Percentiles rank a stretch among this genome's conserved stretches.
Conservation (phyloP, 53 echinoderm and acorn worm species). For the Stichopus horrens region DNA sequence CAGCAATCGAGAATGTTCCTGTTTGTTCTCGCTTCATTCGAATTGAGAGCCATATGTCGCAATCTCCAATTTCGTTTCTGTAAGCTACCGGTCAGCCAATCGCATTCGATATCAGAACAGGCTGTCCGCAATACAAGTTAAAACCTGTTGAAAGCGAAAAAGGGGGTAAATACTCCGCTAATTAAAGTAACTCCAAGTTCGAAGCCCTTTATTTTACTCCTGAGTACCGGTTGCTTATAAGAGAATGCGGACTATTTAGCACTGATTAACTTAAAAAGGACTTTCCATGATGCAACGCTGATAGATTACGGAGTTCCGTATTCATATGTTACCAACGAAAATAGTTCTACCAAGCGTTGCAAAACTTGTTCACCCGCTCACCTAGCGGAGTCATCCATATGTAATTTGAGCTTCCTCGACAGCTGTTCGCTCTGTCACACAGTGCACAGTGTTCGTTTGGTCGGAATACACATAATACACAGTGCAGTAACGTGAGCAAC, state of each 20-base stretch:
- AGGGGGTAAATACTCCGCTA: slow-evolving; percentile 11
- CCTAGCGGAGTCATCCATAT: not conserved
- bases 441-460: not conserved
- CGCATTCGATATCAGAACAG: not conserved
- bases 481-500: not conserved
- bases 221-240: too few species aligned
- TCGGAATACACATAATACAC: not conserved
- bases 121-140: not conserved
- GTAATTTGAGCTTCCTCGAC: slow-evolving; percentile 36
- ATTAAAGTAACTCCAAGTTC: not conserved
- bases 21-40: not conserved
- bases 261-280: too few species aligned
- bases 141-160: not conserved
- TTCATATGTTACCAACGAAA: not conserved
- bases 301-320: too few species aligned
- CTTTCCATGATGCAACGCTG: too few species aligned
- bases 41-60: slow-evolving; percentile 31
- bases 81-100: slow-evolving; percentile 17
- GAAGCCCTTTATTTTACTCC: not conserved
- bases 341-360: not conserved
- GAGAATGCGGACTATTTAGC: too few species aligned
- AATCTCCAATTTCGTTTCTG: not conserved
- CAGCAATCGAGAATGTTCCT: too few species aligned
- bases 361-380: not conserved
- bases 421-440: slow-evolving; percentile 31